A percentile compares a stretch with the other conserved stretches of the same genome.
These are phyloP conservation scores for Hucho hucho DNA, from an alignment of 2,113 vertebrate genomes.

Conservation along the genomic window DNA sequence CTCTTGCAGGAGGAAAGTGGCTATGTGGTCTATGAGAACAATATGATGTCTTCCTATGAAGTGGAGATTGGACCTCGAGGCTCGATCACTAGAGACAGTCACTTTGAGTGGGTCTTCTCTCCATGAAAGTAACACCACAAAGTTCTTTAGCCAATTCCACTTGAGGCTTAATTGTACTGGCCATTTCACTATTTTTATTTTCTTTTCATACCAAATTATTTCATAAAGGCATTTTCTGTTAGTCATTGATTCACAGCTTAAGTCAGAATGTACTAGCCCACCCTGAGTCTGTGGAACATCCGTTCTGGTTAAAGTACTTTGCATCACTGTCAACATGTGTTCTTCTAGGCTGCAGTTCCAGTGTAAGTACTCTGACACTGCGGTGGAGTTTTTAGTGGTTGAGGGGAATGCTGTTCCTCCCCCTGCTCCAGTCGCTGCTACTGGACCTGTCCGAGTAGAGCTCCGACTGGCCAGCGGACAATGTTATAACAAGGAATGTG, in stretches of 20 bases:
- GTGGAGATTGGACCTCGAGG: slow-evolving; percentile 67
- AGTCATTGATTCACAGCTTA: no score
- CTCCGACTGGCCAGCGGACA: slow-evolving; percentile 65
- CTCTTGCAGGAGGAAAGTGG: slow-evolving; percentile 52
- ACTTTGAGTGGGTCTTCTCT: slow-evolving; percentile 63
- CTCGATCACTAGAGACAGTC: slow-evolving; percentile 72
- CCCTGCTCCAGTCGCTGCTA: slow-evolving; percentile 52
- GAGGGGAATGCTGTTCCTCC: slow-evolving; percentile 59
- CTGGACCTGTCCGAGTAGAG: slow-evolving; percentile 65
- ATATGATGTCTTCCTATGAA: slow-evolving; percentile 66
- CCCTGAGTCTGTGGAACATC: no score
- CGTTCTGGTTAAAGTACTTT: no score
- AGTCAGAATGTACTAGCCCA: no score
- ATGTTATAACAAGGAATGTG: slow-evolving; percentile 63
- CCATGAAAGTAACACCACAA: no score
- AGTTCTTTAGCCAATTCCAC: no score
- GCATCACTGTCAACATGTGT: neutral
- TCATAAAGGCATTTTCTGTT: no score
- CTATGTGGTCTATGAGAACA: slow-evolving; percentile 69
- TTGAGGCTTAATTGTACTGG: no score
- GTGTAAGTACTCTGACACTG: slow-evolving; percentile 59
- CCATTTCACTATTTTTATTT: no score
- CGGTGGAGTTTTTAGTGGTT: slow-evolving; percentile 57
- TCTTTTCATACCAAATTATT: no score
- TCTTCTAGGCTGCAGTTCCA: slow-evolving; percentile 64